phyloP scores from a whole-genome alignment of 2,888 invertebrate genomes.

The Hipparchia semele region DNA sequence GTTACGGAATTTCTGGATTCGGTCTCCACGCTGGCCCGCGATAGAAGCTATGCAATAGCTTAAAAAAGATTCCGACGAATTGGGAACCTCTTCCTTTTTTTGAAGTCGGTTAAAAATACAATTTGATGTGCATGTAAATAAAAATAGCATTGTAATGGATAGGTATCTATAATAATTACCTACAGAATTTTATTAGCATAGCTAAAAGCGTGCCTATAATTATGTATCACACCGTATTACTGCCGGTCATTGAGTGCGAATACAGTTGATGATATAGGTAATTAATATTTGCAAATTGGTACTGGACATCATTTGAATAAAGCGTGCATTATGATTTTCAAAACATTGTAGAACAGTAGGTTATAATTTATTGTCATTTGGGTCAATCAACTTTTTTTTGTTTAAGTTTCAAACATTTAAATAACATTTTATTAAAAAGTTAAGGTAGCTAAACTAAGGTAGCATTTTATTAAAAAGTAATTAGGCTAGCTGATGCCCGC shows the following conservation, averaged over 20 bases:
- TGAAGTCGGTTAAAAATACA: not conserved
- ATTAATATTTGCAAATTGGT: slow-evolving; percentile 57
- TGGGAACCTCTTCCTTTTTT: no score
- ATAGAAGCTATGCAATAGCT: no score
- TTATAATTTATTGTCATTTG: no score
- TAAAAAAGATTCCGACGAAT: no score
- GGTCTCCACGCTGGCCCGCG: no score
- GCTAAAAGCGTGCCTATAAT: slow-evolving; percentile 16
- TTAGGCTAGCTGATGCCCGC: no score
- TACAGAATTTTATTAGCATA: slow-evolving; percentile 1
- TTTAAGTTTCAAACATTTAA: no score
- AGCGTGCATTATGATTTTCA: slow-evolving; percentile 23
- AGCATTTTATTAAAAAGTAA: no score
- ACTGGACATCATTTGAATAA: slow-evolving; percentile 29
- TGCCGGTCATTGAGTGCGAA: slow-evolving; percentile 51
- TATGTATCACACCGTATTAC: slow-evolving; percentile 50
- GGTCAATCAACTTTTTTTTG: no score
- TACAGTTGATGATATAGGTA: slow-evolving; percentile 56
- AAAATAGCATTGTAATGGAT: not conserved
- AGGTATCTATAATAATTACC: not conserved
- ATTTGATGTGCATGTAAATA: slow-evolving; percentile 4
- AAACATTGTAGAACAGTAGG: slow-evolving; percentile 15
- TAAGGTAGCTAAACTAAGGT: no score
- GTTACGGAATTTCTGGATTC: no score
- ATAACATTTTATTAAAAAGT: no score